Conservation (phyloP, 2,113 vertebrate genomes). For the Columba livia region DNA sequence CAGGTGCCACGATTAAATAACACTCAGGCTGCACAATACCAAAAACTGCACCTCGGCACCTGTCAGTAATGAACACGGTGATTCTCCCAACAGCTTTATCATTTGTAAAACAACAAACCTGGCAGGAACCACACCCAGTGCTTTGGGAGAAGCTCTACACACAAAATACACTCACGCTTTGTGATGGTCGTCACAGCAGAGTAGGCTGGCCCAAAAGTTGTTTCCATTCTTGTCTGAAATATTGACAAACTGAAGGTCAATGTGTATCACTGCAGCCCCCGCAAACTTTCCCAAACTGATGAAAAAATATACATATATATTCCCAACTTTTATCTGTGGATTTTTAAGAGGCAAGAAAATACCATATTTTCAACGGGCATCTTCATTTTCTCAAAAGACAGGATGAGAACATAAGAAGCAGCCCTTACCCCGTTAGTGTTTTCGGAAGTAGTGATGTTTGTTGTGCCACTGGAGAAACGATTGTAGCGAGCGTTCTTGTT, state of each 20-base stretch:
- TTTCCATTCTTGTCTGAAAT: constrained; percentile 92
- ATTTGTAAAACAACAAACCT: not conserved
- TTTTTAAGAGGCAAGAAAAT: not conserved
- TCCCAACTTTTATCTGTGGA: not conserved
- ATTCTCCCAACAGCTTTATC: not conserved
- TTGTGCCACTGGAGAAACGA: constrained; percentile 76
- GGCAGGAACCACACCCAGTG: not conserved
- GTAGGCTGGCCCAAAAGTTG: constrained; percentile 90
- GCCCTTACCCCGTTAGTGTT: constrained; percentile 78
- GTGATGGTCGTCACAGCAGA: constrained; percentile 88
- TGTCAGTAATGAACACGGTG: not conserved
- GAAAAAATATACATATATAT: not conserved
- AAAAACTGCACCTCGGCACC: not conserved
- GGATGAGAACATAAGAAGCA: not conserved
- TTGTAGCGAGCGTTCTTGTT: constrained; percentile 78
- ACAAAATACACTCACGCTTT: constrained; percentile 81
- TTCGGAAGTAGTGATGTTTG: constrained; percentile 72
- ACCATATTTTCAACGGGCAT: not conserved
- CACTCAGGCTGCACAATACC: not conserved
- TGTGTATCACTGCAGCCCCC: not conserved
- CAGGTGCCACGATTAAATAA: not conserved
- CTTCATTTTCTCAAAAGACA: not conserved
- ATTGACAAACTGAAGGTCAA: not conserved
- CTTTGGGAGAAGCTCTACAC: not conserved
- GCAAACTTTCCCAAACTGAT: not conserved